These are phyloP conservation scores for Lophura nycthemera DNA, from an alignment of 2,113 vertebrate species.

Conservation along the genomic window DNA sequence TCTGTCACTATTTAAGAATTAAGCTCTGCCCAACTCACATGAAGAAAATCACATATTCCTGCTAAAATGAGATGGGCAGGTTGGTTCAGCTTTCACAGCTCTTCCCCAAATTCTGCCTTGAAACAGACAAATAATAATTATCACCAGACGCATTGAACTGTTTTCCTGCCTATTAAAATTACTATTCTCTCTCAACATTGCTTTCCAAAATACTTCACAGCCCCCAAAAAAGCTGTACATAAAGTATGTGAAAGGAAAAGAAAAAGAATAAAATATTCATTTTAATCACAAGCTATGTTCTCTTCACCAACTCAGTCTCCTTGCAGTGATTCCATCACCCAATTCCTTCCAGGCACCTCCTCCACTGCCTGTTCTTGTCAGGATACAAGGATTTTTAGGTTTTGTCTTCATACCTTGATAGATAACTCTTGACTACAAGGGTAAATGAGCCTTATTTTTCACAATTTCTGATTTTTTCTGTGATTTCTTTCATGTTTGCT, in stretches of 20 bases:
- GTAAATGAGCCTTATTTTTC: neutral
- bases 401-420: neutral
- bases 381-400: neutral
- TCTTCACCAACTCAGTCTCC: neutral
- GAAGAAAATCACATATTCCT: neutral
- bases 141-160: neutral
- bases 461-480: neutral
- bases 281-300: neutral
- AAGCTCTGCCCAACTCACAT: neutral
- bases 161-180: neutral
- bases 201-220: neutral
- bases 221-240: neutral
- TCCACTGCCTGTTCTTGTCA: neutral
- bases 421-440: neutral
- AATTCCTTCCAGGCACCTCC: neutral
- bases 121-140: slow-evolving; percentile 4
- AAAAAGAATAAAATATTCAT: neutral
- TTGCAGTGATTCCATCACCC: neutral
- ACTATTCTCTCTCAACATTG: neutral
- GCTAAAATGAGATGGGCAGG: neutral
- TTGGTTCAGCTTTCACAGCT: neutral
- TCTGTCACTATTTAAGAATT: neutral
- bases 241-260: neutral
- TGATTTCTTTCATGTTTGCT: neutral
- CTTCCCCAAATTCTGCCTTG: neutral